Percentiles rank a stretch among this genome's conserved stretches.
These are phyloP conservation scores for Heterotis niloticus DNA, from an alignment of 2,113 vertebrate species.

Conservation along the genomic window DNA sequence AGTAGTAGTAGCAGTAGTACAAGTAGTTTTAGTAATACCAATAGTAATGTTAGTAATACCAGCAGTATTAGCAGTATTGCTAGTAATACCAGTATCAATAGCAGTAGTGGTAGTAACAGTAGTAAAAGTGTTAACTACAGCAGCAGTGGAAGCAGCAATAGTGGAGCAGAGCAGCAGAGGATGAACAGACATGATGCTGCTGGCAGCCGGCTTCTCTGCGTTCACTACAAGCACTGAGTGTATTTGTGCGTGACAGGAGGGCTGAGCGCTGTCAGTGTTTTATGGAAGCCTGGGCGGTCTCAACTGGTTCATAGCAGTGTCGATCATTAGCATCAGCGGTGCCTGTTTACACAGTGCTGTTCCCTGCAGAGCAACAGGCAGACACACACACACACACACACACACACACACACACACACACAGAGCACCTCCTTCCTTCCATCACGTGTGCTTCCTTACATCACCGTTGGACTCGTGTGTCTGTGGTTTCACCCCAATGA, in stretches of 20 bases:
- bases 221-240: slow-evolving; percentile 44
- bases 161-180: no score
- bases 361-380: slow-evolving; percentile 7
- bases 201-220: background rate
- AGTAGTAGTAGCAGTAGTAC: no score
- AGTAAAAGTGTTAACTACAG: background rate
- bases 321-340: slow-evolving; percentile 26
- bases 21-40: no score
- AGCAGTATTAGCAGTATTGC: no score
- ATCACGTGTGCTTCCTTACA: background rate
- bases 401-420: background rate
- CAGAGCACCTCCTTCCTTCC: background rate
- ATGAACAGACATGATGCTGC: no score
- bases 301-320: slow-evolving; percentile 30
- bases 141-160: no score
- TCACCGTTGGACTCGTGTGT: background rate
- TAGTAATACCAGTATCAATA: background rate
- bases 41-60: no score
- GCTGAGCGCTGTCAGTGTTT: slow-evolving; percentile 49
- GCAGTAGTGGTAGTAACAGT: background rate
- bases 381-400: no score
- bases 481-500: background rate
- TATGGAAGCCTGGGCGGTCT: slow-evolving; percentile 44
- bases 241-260: slow-evolving; percentile 50
- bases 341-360: slow-evolving; percentile 21